Percentiles rank a stretch among this genome's conserved stretches.
Evolutionary conservation across 2,113 vertebrate species (phyloP).

Genomic region (Scartelaos histophorus): DNA sequence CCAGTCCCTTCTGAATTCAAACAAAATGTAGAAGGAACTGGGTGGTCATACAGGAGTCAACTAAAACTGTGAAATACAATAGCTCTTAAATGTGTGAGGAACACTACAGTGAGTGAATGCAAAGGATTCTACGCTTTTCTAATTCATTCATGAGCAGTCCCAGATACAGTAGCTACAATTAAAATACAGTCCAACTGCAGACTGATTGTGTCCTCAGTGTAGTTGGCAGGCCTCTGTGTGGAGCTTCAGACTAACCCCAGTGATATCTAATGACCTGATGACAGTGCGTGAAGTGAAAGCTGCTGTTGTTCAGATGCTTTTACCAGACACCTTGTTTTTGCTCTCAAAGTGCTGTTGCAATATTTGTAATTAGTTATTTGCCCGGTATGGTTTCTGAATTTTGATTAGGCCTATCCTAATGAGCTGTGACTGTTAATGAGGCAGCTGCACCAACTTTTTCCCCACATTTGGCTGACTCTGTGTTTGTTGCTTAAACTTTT

Average conservation of each 20-base stretch:
- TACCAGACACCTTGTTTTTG: slow-evolving; percentile 9
- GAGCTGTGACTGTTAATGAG: slow-evolving; percentile 19
- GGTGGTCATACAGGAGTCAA: no score
- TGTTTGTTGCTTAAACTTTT: slow-evolving; percentile 7
- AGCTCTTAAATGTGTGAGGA: no score
- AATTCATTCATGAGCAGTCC: not conserved
- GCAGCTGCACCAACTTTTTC: slow-evolving; percentile 2
- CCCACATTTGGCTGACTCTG: slow-evolving; percentile 6
- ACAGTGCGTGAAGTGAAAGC: not conserved
- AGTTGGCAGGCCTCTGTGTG: not conserved
- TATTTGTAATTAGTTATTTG: slow-evolving; percentile 12
- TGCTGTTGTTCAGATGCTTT: not conserved
- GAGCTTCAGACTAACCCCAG: not conserved
- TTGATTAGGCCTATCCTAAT: slow-evolving; percentile 14
- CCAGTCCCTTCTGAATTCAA: no score
- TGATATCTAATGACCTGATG: not conserved
- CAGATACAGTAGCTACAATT: not conserved
- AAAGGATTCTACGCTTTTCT: not conserved
- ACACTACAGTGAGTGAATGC: no score
- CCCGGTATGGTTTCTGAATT: slow-evolving; percentile 18
- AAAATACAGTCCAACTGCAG: not conserved
- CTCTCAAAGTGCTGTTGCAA: slow-evolving; percentile 5
- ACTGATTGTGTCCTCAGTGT: not conserved
- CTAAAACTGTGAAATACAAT: no score
- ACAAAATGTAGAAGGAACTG: no score